Conservation (phyloP, 2,797 vertebrate species). For the Ctenosaura bakeri region DNA sequence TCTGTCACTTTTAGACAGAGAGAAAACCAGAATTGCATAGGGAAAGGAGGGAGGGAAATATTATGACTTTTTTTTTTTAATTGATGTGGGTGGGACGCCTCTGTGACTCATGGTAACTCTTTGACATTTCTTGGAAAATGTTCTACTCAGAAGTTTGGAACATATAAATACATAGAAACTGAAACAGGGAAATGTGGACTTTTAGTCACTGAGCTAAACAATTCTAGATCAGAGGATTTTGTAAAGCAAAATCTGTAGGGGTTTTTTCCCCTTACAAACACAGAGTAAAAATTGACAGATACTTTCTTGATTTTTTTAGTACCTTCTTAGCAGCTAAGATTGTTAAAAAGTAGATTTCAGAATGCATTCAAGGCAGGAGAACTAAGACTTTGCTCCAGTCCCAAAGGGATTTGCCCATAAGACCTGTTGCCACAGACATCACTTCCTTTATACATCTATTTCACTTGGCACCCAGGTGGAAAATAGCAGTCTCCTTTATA, state of each 20-base stretch:
- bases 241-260: not conserved
- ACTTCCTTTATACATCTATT: not conserved
- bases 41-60: not conserved
- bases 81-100: conserved; percentile 19
- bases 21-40: not conserved
- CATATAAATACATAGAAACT: conserved; percentile 23
- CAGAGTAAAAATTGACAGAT: not conserved
- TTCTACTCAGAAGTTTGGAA: conserved; percentile 38
- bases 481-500: not conserved
- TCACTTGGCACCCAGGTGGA: not conserved
- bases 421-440: not conserved
- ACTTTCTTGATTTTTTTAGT: not conserved
- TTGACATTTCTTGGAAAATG: conserved; percentile 26
- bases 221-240: conserved; percentile 1
- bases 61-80: conserved; percentile 1
- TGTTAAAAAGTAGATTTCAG: not conserved
- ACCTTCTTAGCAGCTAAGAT: not conserved
- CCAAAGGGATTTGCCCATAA: not conserved
- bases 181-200: not conserved
- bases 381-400: not conserved
- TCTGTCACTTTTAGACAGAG: not conserved
- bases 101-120: conserved; percentile 47
- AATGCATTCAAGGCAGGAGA: not conserved
- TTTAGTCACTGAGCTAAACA: not conserved
- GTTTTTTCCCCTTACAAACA: not conserved